These are phyloP conservation scores for Arenicola marina DNA, from an alignment of 2,888 invertebrate species.

Conservation along the genomic window DNA sequence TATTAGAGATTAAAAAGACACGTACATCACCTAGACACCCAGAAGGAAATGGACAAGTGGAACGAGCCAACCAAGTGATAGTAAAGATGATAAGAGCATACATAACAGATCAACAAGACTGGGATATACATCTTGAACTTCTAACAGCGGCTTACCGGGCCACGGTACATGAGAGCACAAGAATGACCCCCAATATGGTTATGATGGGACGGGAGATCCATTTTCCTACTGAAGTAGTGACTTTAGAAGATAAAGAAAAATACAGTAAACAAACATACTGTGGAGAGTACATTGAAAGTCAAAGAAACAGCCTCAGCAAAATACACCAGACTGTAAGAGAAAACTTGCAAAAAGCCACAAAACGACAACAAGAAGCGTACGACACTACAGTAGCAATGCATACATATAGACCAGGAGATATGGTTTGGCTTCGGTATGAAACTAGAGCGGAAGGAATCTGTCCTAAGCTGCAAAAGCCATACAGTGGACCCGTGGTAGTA, in stretches of 20 bases:
- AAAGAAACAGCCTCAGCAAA: not conserved
- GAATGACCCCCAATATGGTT: not conserved
- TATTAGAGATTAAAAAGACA: slow-evolving; percentile 18
- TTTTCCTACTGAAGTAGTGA: not conserved
- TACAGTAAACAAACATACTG: not conserved
- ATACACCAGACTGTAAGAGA: not conserved
- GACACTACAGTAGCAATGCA: not conserved
- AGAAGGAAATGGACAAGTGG: not conserved
- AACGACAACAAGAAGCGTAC: not conserved
- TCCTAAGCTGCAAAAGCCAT: not conserved
- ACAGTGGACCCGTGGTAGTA: not conserved
- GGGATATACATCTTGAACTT: not conserved
- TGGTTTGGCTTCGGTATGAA: not conserved
- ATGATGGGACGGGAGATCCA: not conserved
- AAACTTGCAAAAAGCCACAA: not conserved
- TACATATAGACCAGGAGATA: not conserved
- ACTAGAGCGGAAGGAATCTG: not conserved
- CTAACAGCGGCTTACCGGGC: slow-evolving; percentile 2
- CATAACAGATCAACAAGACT: not conserved
- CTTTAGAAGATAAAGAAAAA: not conserved
- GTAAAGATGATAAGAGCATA: not conserved
- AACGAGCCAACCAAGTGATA: not conserved
- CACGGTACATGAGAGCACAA: not conserved
- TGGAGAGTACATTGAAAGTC: not conserved
- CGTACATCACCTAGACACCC: slow-evolving; percentile 24